These are phyloP conservation scores for Hiodon tergisus DNA, from an alignment of 2,113 vertebrate species.

Conservation along the genomic window DNA sequence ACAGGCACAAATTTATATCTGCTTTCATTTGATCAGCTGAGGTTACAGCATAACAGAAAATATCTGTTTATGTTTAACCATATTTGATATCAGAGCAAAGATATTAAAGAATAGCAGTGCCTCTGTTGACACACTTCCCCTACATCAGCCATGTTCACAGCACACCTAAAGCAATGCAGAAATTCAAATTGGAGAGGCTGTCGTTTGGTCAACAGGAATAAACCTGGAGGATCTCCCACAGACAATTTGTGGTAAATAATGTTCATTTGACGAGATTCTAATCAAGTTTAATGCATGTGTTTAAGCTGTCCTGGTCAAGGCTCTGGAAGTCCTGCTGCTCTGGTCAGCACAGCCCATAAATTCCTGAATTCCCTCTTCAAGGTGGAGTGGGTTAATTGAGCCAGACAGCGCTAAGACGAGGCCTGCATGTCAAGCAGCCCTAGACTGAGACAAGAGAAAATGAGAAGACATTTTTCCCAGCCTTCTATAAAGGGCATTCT, in stretches of 20 bases:
- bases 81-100: no score
- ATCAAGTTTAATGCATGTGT: not conserved
- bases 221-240: not conserved
- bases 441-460: not conserved
- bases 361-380: constrained; percentile 26
- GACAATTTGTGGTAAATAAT: not conserved
- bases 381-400: constrained; percentile 12
- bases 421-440: constrained; percentile 3
- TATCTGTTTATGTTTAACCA: no score
- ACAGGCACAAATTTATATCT: no score
- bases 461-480: constrained; percentile 6
- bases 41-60: no score
- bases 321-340: constrained; percentile 27
- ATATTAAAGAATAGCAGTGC: no score
- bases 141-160: no score
- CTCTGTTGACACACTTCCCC: no score
- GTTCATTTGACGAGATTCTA: not conserved
- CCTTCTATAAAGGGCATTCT: not conserved
- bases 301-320: no score
- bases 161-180: not conserved
- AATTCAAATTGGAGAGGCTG: not conserved
- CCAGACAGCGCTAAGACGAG: constrained; percentile 11
- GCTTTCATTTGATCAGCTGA: no score
- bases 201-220: not conserved
- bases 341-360: constrained; percentile 35